Conservation (phyloP, 1,140 invertebrate species). For the Caenorhabditis inopinata region DNA sequence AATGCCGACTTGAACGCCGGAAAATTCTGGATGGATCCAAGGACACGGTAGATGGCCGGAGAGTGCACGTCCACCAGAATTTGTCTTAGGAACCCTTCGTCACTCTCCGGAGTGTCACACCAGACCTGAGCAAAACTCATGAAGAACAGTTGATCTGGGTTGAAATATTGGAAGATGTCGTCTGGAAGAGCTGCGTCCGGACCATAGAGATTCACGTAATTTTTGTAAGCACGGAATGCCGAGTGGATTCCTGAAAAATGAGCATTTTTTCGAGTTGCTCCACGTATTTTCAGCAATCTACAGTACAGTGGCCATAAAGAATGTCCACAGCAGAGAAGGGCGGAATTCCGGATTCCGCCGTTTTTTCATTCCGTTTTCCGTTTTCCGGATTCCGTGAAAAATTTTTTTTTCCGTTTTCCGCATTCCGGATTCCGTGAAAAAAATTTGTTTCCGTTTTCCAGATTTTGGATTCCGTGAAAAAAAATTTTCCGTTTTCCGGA, state of each 20-base stretch:
- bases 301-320: too few relatives aligned
- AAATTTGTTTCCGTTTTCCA: too few relatives aligned
- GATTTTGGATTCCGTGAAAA: too few relatives aligned
- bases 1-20: constrained; percentile 52
- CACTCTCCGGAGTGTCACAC: constrained; percentile 39
- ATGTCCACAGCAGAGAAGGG: too few relatives aligned
- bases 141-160: constrained; percentile 55
- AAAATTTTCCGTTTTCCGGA: too few relatives aligned
- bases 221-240: constrained; percentile 52
- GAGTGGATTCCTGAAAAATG: constrained; percentile 48
- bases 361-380: too few relatives aligned
- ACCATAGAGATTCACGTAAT: constrained; percentile 46
- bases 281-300: too few relatives aligned
- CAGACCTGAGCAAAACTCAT: constrained; percentile 51
- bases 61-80: constrained; percentile 50
- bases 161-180: constrained; percentile 29
- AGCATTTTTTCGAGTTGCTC: too few relatives aligned
- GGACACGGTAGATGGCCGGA: constrained; percentile 45
- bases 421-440: too few relatives aligned
- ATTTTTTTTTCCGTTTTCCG: too few relatives aligned
- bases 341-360: too few relatives aligned
- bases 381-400: too few relatives aligned
- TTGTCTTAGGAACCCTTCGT: constrained; percentile 30
- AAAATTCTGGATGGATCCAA: constrained; percentile 54
- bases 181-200: constrained; percentile 49